Conservation (phyloP, 1,140 invertebrate genomes). For the Saccostrea glomerata region DNA sequence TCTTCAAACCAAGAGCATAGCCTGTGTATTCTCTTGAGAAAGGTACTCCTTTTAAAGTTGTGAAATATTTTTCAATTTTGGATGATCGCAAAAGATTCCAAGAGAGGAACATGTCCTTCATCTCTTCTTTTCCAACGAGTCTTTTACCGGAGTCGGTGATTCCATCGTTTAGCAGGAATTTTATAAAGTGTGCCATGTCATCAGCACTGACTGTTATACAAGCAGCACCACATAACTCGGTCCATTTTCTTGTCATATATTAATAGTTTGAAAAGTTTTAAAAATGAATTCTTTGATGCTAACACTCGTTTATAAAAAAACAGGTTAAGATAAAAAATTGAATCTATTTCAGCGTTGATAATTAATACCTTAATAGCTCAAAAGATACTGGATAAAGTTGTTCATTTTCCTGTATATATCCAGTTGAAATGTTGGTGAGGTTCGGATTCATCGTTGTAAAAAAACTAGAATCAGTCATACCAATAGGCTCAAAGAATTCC, state of each 20-base stretch:
- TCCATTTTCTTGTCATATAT: constrained; percentile 44
- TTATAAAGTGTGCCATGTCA: constrained; percentile 64
- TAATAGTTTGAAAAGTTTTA: too few species aligned
- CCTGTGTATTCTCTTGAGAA: constrained; percentile 13
- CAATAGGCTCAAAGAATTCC: constrained; percentile 54
- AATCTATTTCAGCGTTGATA: too few species aligned
- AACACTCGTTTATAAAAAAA: too few species aligned
- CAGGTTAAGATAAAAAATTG: too few species aligned
- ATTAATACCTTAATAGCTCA: constrained; percentile 36
- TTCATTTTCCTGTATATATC: constrained; percentile 52
- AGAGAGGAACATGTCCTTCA: constrained; percentile 5
- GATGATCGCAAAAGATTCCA: not conserved
- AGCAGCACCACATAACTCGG: constrained; percentile 57
- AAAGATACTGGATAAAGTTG: constrained; percentile 34
- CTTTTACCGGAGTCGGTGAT: constrained; percentile 1
- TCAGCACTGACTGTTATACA: constrained; percentile 53
- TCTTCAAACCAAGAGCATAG: constrained; percentile 57
- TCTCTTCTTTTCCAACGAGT: constrained; percentile 15
- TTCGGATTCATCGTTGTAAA: constrained; percentile 43
- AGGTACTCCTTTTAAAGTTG: constrained; percentile 13
- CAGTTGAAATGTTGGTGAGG: constrained; percentile 49
- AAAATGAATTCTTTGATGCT: too few species aligned
- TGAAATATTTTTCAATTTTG: not conserved
- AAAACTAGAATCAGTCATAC: constrained; percentile 60
- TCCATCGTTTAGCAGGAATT: constrained; percentile 48